A percentile compares a stretch with the other conserved stretches of the same genome.
Evolutionary conservation across 2,797 vertebrate species (phyloP).

Genomic region (Clamator glandarius): DNA sequence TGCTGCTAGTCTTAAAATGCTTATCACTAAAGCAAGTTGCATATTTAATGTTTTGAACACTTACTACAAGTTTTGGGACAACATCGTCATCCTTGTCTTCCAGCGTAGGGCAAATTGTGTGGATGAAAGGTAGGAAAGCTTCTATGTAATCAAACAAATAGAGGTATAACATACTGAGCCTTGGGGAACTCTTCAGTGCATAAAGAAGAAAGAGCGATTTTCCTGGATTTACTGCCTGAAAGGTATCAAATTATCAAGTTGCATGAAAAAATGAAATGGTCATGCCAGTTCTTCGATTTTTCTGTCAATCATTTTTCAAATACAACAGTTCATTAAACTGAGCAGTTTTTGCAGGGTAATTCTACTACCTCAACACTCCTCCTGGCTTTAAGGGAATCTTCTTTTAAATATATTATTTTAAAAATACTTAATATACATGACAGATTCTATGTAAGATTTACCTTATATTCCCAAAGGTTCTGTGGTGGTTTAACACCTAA

Average conservation of each 20-base stretch:
- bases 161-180: slow-evolving; percentile 83
- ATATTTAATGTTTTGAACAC: slow-evolving; percentile 7
- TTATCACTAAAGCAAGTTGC: not conserved
- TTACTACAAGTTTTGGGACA: slow-evolving; percentile 79
- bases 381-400: not conserved
- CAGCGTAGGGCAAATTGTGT: slow-evolving; percentile 87
- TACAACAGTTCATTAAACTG: not conserved
- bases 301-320: not conserved
- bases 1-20: not conserved
- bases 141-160: slow-evolving; percentile 91
- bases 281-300: not conserved
- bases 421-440: not conserved
- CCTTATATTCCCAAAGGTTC: slow-evolving; percentile 98
- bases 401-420: not conserved
- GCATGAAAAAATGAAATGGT: not conserved
- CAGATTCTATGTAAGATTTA: slow-evolving; percentile 33
- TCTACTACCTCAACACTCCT: not conserved
- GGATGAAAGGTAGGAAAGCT: slow-evolving; percentile 93
- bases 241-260: not conserved
- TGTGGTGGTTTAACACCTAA: slow-evolving; percentile 91
- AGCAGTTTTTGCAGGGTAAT: not conserved
- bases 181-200: slow-evolving; percentile 89
- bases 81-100: slow-evolving; percentile 72
- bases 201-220: slow-evolving; percentile 94
- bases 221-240: slow-evolving; percentile 89